phyloP scores from a whole-genome alignment of 2,888 invertebrate genomes.

The Polyommatus iphigenia region DNA sequence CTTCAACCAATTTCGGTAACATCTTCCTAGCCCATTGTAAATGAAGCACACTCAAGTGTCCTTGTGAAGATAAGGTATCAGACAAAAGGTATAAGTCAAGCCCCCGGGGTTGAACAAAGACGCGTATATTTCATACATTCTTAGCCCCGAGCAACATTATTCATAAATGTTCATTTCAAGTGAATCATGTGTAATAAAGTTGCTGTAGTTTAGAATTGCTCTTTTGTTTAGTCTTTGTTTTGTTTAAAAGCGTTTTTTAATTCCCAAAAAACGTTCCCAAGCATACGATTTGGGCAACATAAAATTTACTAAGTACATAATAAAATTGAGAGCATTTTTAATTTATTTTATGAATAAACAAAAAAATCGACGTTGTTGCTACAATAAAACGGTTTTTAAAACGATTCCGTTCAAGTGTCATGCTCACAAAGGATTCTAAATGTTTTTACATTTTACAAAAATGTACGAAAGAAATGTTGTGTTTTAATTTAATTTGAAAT shows the following conservation, averaged over 20 bases:
- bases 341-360: not conserved
- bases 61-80: conserved; percentile 40
- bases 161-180: conserved; percentile 4
- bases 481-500: not conserved
- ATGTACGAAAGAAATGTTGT: not conserved
- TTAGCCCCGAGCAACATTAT: conserved; percentile 21
- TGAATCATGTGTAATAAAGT: not conserved
- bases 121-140: conserved; percentile 24
- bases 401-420: not conserved
- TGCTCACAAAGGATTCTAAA: not conserved
- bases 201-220: not conserved
- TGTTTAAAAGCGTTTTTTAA: not conserved
- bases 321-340: not conserved
- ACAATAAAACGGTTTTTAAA: not conserved
- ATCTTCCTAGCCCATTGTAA: conserved; percentile 19
- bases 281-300: too few relatives aligned
- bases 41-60: conserved; percentile 37
- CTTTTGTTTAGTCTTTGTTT: not conserved
- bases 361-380: not conserved
- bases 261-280: too few relatives aligned
- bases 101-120: conserved; percentile 24
- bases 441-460: not conserved
- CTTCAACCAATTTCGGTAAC: not conserved
- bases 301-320: too few relatives aligned
- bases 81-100: conserved; percentile 43